Evolutionary conservation across 2,888 invertebrate species (phyloP).

Genomic region (Thyatira batis): DNA sequence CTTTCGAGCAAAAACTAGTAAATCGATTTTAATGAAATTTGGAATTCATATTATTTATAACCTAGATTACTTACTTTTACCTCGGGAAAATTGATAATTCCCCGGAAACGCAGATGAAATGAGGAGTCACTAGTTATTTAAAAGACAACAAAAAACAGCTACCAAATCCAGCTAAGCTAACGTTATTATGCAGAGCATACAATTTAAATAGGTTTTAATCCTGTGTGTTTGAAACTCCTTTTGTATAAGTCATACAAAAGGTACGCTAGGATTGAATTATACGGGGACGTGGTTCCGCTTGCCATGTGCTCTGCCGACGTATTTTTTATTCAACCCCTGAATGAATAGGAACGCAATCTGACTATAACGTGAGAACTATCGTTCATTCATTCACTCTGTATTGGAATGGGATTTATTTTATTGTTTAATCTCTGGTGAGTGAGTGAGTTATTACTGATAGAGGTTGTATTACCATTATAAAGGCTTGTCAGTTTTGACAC

Average conservation of each 20-base stretch:
- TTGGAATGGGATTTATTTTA: background rate
- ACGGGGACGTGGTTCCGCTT: background rate
- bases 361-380: background rate
- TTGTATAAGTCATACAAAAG: background rate
- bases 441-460: no score
- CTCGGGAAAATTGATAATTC: no score
- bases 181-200: background rate
- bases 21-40: no score
- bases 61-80: no score
- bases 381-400: background rate
- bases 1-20: no score
- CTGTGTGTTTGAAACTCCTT: background rate
- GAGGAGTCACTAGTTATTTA: no score
- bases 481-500: no score
- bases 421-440: background rate
- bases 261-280: background rate
- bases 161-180: background rate
- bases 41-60: no score
- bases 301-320: background rate
- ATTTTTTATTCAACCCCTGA: background rate
- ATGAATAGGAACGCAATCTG: background rate
- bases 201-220: background rate
- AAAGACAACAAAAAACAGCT: background rate
- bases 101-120: no score
- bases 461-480: no score